These are phyloP conservation scores for Paracentrotus lividus DNA, from an alignment of 53 echinoderm and acorn worm genomes.

Conservation along the genomic window DNA sequence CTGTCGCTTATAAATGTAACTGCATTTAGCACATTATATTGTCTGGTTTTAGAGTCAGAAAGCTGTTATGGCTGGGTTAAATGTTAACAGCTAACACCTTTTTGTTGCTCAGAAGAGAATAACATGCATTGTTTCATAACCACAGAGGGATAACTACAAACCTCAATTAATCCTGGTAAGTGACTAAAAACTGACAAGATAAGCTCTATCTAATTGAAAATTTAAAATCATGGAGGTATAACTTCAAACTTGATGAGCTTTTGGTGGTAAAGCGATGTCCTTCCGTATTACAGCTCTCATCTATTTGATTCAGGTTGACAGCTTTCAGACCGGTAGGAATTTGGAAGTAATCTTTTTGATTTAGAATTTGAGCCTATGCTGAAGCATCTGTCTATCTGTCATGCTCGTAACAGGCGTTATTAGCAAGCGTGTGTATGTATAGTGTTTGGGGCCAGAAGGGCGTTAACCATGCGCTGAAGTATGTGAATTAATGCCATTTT, in stretches of 20 bases:
- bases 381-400: not conserved
- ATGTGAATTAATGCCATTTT: too few species aligned
- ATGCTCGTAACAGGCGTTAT: not conserved
- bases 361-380: not conserved
- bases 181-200: not conserved
- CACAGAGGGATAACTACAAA: not conserved
- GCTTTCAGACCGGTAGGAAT: not conserved
- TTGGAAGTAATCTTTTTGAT: slow-evolving; percentile 14
- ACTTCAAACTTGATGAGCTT: not conserved
- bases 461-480: too few species aligned
- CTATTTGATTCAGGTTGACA: slow-evolving; percentile 1
- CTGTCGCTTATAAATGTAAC: not conserved
- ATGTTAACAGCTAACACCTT: too few species aligned
- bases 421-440: not conserved
- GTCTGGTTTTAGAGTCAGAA: too few species aligned
- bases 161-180: slow-evolving; percentile 38
- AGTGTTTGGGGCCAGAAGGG: too few species aligned
- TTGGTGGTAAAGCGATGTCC: not conserved
- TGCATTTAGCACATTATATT: not conserved
- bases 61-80: too few species aligned
- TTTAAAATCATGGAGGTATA: not conserved
- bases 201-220: not conserved
- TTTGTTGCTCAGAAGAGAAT: too few species aligned
- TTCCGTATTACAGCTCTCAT: not conserved
- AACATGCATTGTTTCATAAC: not conserved